Percentiles rank a stretch among this genome's conserved stretches.
phyloP scores from a whole-genome alignment of 2,797 vertebrate species.

The Oreochromis grahami region DNA sequence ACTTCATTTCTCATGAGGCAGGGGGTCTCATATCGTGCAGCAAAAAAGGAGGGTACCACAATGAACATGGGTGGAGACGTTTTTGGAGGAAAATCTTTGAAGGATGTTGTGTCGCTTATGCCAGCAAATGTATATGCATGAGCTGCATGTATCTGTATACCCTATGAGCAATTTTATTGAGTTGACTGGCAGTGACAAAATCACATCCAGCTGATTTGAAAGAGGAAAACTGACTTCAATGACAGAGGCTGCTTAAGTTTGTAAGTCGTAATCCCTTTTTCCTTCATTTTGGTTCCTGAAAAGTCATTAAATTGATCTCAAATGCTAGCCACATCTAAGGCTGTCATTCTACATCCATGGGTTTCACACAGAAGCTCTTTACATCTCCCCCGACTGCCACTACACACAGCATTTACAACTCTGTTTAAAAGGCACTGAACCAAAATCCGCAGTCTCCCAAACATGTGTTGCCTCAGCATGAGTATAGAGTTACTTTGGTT shows the following conservation, averaged over 20 bases:
- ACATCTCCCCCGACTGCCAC: slow-evolving; percentile 37
- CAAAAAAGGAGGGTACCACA: neutral
- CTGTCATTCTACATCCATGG: slow-evolving; percentile 25
- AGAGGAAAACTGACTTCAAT: neutral
- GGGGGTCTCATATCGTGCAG: slow-evolving; percentile 12
- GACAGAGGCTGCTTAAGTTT: slow-evolving; percentile 8
- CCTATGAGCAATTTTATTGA: neutral
- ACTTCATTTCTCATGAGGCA: slow-evolving; percentile 48
- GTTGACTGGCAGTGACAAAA: neutral
- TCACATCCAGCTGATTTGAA: neutral
- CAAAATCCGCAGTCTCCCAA: slow-evolving; percentile 55
- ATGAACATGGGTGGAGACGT: neutral
- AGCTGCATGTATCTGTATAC: neutral
- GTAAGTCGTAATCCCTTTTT: neutral
- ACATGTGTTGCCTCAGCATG: slow-evolving; percentile 50
- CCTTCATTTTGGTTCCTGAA: slow-evolving; percentile 26
- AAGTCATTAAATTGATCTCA: slow-evolving; percentile 58
- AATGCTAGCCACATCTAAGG: slow-evolving; percentile 67
- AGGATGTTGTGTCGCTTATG: neutral
- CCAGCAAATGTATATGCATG: neutral
- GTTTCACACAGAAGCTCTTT: slow-evolving; percentile 41
- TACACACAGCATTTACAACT: slow-evolving; percentile 63
- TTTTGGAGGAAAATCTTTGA: neutral
- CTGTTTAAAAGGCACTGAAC: slow-evolving; percentile 57
- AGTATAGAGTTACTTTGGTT: slow-evolving; percentile 26